phyloP scores from a whole-genome alignment of 2,888 invertebrate species.

The Rugalucina vietnamica region DNA sequence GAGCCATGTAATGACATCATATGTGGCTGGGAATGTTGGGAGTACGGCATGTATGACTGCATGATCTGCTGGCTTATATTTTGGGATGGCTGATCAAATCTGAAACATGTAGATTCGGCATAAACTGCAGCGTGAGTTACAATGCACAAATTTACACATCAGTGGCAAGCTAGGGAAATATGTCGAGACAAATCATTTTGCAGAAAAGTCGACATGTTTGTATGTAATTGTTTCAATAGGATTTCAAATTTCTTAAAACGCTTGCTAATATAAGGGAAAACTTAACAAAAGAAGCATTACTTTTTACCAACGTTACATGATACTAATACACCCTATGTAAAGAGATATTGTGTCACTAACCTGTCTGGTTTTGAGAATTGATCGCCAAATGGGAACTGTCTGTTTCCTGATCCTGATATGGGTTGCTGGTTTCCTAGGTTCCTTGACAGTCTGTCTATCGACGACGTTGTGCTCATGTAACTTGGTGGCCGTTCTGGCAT shows the following conservation, averaged over 20 bases:
- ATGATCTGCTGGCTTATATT: slow-evolving; percentile 29
- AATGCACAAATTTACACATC: too few relatives aligned
- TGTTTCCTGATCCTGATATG: slow-evolving; percentile 25
- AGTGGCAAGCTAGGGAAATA: too few relatives aligned
- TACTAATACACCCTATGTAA: too few relatives aligned
- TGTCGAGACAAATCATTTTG: too few relatives aligned
- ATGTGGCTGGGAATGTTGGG: slow-evolving; percentile 31
- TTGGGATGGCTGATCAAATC: slow-evolving; percentile 71
- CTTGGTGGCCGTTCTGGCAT: not conserved
- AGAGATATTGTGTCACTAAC: slow-evolving; percentile 48
- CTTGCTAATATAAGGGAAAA: too few relatives aligned
- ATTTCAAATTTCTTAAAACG: too few relatives aligned
- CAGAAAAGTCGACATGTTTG: too few relatives aligned
- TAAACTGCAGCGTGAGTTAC: too few relatives aligned
- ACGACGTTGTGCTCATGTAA: not conserved
- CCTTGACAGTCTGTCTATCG: not conserved
- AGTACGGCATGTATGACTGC: not conserved
- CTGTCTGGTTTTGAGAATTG: slow-evolving; percentile 77
- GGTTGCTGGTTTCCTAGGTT: not conserved
- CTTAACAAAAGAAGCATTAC: too few relatives aligned
- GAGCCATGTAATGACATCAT: slow-evolving; percentile 29
- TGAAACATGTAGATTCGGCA: slow-evolving; percentile 51
- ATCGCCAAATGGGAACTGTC: slow-evolving; percentile 76
- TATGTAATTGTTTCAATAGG: too few relatives aligned
- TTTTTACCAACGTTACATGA: too few relatives aligned